Evolutionary conservation across 2,888 invertebrate species (phyloP).

Genomic region (Tenthredo distinguenda): DNA sequence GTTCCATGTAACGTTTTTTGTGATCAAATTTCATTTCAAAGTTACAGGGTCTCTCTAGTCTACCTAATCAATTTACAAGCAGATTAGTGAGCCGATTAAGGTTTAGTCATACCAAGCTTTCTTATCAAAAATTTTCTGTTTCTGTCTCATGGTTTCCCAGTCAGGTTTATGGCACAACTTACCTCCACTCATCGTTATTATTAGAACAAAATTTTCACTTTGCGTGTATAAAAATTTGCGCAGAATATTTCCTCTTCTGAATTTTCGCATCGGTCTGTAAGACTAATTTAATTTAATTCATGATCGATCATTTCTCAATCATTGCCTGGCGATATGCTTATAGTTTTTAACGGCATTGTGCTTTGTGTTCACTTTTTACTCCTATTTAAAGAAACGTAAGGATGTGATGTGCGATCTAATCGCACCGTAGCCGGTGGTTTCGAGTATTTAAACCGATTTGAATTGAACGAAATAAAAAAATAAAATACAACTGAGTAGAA

Average conservation of each 20-base stretch:
- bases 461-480: not conserved
- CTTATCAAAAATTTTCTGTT: not conserved
- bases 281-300: not conserved
- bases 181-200: not conserved
- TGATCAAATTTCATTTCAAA: not conserved
- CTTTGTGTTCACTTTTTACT: not conserved
- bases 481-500: not conserved
- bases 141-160: not conserved
- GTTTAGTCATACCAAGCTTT: not conserved
- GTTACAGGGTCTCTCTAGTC: not conserved
- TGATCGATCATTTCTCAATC: not conserved
- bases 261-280: not conserved
- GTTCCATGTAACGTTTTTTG: not conserved
- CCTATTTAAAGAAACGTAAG: not conserved
- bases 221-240: no score
- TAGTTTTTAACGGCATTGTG: not conserved
- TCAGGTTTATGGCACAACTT: not conserved
- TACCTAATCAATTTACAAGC: not conserved
- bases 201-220: not conserved
- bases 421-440: not conserved
- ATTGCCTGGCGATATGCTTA: not conserved
- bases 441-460: not conserved
- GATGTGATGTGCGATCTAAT: not conserved
- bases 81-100: constrained; percentile 2
- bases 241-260: no score